Conservation (phyloP, 1,140 invertebrate species). For the Plectrocnemia conspersa region DNA sequence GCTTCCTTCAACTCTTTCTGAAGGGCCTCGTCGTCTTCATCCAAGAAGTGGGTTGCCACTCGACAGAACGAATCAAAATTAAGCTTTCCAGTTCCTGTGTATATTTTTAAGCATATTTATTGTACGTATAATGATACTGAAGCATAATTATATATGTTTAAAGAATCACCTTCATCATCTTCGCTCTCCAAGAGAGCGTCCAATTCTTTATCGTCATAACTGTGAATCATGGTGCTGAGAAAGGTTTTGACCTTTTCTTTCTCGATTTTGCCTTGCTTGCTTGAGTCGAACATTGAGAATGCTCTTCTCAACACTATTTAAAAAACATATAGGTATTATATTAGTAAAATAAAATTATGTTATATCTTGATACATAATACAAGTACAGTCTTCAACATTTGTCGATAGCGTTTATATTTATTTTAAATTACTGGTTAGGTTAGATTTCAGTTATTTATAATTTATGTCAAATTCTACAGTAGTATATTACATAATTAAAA, state of each 20-base stretch:
- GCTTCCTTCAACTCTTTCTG: conserved; percentile 72
- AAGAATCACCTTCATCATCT: conserved; percentile 58
- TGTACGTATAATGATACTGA: not conserved
- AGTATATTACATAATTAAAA: too few relatives aligned
- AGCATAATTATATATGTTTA: not conserved
- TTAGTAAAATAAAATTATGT: conserved; percentile 4
- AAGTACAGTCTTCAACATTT: too few relatives aligned
- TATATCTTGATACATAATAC: too few relatives aligned
- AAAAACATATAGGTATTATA: not conserved
- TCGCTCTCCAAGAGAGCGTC: conserved; percentile 63
- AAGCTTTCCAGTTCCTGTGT: conserved; percentile 58
- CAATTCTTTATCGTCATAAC: conserved; percentile 66
- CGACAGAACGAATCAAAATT: conserved; percentile 65
- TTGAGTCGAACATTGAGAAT: conserved; percentile 74
- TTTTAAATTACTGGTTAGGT: too few relatives aligned
- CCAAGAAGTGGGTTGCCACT: conserved; percentile 65
- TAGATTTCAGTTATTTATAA: too few relatives aligned
- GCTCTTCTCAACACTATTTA: conserved; percentile 61
- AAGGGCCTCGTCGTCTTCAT: conserved; percentile 74
- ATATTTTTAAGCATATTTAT: not conserved
- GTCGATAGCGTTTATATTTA: too few relatives aligned
- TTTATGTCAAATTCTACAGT: too few relatives aligned
- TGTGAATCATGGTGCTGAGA: conserved; percentile 69
- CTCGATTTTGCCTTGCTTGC: conserved; percentile 65
- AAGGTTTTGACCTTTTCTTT: conserved; percentile 71